A percentile compares a stretch with the other conserved stretches of the same genome.
Conservation (phyloP, 2,113 vertebrate species). For the Halcyon malimbica region DNA sequence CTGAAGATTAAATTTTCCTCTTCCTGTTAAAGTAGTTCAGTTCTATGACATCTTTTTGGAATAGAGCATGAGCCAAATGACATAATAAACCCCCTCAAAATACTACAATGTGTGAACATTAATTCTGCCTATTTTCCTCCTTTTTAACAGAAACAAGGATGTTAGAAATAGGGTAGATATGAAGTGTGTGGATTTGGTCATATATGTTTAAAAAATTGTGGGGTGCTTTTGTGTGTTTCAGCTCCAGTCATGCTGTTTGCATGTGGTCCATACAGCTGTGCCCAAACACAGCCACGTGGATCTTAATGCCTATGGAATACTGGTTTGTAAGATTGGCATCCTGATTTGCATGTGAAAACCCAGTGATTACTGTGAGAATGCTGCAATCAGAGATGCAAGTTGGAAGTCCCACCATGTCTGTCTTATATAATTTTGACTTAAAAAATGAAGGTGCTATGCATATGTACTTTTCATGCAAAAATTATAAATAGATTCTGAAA, state of each 20-base stretch:
- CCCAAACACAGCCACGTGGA: not conserved
- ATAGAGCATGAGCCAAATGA: not conserved
- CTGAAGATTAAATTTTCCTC: not conserved
- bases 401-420: not conserved
- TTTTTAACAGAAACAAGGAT: not conserved
- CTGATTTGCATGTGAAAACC: slow-evolving; percentile 47
- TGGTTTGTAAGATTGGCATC: not conserved
- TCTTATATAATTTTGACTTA: not conserved
- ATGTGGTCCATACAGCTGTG: not conserved
- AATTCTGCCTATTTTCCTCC: not conserved
- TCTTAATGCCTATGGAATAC: not conserved
- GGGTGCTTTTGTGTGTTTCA: not conserved
- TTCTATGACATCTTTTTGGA: not conserved
- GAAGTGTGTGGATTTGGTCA: not conserved
- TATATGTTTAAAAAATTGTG: not conserved
- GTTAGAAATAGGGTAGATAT: not conserved
- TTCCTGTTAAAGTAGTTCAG: not conserved
- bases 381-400: slow-evolving; percentile 17
- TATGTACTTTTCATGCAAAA: not conserved
- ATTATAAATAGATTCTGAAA: not conserved
- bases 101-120: not conserved
- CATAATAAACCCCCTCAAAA: not conserved
- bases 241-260: not conserved
- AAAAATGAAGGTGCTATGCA: not conserved
- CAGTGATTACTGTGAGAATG: slow-evolving; percentile 37